These are phyloP conservation scores for Branchellion lobata DNA, from an alignment of 2,888 invertebrate species.

Conservation along the genomic window DNA sequence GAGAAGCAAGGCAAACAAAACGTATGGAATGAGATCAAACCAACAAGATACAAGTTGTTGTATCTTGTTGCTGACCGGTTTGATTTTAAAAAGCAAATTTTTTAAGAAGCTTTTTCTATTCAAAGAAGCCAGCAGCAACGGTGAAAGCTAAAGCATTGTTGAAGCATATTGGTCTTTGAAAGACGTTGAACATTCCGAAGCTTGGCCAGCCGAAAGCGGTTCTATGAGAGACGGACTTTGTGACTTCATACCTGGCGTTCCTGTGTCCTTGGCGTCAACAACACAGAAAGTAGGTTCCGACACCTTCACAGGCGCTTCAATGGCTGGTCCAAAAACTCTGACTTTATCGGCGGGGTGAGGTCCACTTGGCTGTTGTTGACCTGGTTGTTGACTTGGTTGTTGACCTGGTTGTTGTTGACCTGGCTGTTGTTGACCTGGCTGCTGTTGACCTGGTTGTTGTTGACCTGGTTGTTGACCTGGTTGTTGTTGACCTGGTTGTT, in stretches of 20 bases:
- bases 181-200: slow-evolving; percentile 73
- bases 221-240: slow-evolving; percentile 67
- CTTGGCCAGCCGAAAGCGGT: slow-evolving; percentile 69
- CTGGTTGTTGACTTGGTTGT: not conserved
- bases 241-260: slow-evolving; percentile 55
- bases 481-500: not conserved
- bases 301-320: slow-evolving; percentile 39
- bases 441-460: slow-evolving; percentile 1
- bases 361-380: not conserved
- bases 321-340: slow-evolving; percentile 45
- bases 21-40: no score
- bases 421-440: not conserved
- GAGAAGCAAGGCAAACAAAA: no score
- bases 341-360: slow-evolving; percentile 21
- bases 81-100: no score
- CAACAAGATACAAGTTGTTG: no score
- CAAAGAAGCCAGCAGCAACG: no score
- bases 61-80: no score
- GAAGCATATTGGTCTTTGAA: slow-evolving; percentile 58
- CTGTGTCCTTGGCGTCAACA: slow-evolving; percentile 41
- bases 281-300: slow-evolving; percentile 41
- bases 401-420: not conserved
- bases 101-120: no score
- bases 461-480: not conserved
- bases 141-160: slow-evolving; percentile 58